phyloP scores from a whole-genome alignment of 2,888 invertebrate species.

The Metacarcinus magister region DNA sequence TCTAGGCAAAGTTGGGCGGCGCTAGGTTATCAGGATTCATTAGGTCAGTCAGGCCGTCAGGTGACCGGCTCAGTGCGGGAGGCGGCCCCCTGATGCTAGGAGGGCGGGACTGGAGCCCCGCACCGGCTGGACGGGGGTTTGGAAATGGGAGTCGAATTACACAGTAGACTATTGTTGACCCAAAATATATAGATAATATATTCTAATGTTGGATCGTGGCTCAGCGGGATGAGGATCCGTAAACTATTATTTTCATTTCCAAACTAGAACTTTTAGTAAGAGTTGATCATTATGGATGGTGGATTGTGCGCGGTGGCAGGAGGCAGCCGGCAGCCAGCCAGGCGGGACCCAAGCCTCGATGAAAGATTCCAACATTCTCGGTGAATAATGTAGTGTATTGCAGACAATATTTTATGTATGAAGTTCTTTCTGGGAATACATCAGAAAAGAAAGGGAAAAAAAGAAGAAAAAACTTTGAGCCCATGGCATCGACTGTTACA shows the following conservation, averaged over 20 bases:
- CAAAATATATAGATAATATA: conserved; percentile 2
- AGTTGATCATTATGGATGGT: conserved; percentile 53
- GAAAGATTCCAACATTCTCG: background rate
- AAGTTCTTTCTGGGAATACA: background rate
- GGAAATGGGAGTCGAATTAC: conserved; percentile 67
- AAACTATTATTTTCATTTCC: conserved; percentile 61
- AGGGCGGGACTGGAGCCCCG: conserved; percentile 9
- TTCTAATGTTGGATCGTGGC: conserved; percentile 1
- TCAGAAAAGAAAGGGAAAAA: background rate
- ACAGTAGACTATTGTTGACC: background rate
- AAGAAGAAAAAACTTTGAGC: background rate
- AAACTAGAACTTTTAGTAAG: background rate
- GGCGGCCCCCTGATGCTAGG: conserved; percentile 5
- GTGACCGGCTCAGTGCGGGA: background rate
- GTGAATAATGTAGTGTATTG: background rate
- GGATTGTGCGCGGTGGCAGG: background rate
- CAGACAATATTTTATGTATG: background rate
- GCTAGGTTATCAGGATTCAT: conserved; percentile 52
- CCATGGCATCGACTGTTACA: background rate
- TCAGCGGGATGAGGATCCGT: conserved; percentile 51
- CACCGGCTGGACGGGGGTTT: conserved; percentile 1
- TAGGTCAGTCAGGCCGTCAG: conserved; percentile 59
- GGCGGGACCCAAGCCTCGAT: background rate
- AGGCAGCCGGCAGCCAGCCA: background rate
- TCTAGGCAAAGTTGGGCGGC: background rate